Evolutionary conservation across 2,113 vertebrate genomes (phyloP).

Genomic region (Porphyrio hochstetteri): DNA sequence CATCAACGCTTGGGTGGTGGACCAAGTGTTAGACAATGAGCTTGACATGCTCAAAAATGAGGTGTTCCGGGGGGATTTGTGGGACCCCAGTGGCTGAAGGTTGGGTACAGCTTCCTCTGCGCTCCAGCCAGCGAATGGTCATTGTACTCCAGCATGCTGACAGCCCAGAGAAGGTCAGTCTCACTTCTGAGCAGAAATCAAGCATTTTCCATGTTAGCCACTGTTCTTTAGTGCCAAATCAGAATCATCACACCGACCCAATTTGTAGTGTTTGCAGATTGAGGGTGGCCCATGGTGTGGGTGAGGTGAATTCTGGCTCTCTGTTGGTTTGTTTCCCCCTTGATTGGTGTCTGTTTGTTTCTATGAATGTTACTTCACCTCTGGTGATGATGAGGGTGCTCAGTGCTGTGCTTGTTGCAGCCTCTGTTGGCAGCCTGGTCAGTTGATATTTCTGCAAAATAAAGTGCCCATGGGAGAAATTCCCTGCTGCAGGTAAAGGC

Average conservation of each 20-base stretch:
- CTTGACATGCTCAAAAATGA: accelerated
- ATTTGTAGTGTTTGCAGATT: not conserved
- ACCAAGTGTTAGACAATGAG: accelerated
- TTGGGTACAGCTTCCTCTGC: not conserved
- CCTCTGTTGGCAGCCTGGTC: not conserved
- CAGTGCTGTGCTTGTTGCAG: not conserved
- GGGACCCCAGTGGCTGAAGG: not conserved
- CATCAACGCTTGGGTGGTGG: accelerated
- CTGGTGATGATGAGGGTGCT: not conserved
- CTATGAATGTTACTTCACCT: not conserved
- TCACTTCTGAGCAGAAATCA: accelerated
- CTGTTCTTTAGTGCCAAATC: not conserved
- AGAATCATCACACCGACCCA: not conserved
- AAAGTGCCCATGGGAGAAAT: not conserved
- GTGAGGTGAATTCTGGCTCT: not conserved
- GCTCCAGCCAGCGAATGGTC: too few species aligned
- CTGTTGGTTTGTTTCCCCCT: not conserved
- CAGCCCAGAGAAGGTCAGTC: not conserved
- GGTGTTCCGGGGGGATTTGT: accelerated
- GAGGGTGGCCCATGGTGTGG: not conserved
- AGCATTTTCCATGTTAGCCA: not conserved
- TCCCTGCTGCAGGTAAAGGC: not conserved
- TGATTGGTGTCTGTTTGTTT: not conserved
- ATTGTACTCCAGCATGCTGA: accelerated
- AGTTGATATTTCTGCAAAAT: not conserved